phyloP scores from a whole-genome alignment of 2,797 vertebrate genomes.

The Manis pentadactyla region DNA sequence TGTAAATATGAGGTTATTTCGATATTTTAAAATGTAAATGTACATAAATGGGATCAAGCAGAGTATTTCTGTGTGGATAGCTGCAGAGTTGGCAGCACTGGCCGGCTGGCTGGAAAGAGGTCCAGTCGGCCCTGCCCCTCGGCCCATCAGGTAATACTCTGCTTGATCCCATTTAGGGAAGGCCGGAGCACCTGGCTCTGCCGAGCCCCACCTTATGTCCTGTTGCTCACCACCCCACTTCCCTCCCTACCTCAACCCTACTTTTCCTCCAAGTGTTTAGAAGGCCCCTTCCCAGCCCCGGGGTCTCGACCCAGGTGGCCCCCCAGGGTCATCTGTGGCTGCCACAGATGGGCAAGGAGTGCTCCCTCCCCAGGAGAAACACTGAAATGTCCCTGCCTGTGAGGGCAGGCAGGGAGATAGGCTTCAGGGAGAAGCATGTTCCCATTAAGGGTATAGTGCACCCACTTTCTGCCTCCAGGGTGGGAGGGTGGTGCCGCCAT shows the following conservation, averaged over 20 bases:
- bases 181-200: too few relatives aligned
- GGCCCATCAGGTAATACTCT: not conserved
- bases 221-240: not conserved
- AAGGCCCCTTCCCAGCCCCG: not conserved
- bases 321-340: too few relatives aligned
- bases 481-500: not conserved
- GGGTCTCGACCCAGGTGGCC: not conserved
- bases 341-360: not conserved
- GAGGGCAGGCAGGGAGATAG: not conserved
- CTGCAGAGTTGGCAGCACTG: not conserved
- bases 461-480: not conserved
- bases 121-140: too few relatives aligned
- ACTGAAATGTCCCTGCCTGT: not conserved
- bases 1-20: too few relatives aligned
- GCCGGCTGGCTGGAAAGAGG: not conserved
- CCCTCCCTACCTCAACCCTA: not conserved
- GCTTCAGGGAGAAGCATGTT: too few relatives aligned
- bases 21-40: not conserved
- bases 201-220: too few relatives aligned
- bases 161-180: too few relatives aligned
- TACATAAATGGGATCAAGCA: not conserved
- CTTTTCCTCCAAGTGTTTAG: not conserved
- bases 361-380: not conserved
- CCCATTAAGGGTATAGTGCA: too few relatives aligned
- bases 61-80: accelerated